Base-by-base conservation (phyloP, 2,797 vertebrate species). In the Melopsittacus undulatus region DNA sequence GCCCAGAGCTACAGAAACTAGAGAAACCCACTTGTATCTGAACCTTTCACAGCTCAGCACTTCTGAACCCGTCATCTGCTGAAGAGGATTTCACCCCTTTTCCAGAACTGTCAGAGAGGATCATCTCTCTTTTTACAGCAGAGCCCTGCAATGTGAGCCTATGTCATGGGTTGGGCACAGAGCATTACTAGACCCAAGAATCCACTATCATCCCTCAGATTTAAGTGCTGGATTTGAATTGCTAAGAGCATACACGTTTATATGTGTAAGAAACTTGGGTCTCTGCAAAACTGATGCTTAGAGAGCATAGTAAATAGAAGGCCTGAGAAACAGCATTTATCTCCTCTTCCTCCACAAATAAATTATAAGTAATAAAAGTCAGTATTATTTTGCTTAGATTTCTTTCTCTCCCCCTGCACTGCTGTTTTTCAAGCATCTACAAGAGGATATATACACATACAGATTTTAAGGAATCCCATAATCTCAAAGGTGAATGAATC, bases 181-280 rank as follows among this genome's bases (percentile, higher is more conserved):
- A 11, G 17, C 0, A 0, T 26, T 70, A 43, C 30, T 59, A 27
- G 30, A 76, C 13, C 36, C 0, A 0, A 77, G 40, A 64, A 87
- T 13, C 52, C 36, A 9, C 40, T 12, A 29, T 29, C 23, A n/a
- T 8, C 21, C 67, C 27, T 29, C 14, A 38, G 68, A 87, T 27
- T 7, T 1, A 1, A 54, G n/a, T 3, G 36, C n/a, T 64, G 43
- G 22, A 23, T 24, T 70, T 63, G 36, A 63, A 80, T 10, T 70
- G 43, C 26, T 73, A 18, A 66, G 7, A 87, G 30, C 18, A 32
- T 34, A 62, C 5, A 7, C 0, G 5, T 23, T 51, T 43, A 13
- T 18, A 34, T 0, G 4, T n/a, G n/a, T n/a, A n/a, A n/a, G n/a
- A n/a, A n/a, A 13, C 22, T n/a, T 27, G 15, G 7, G 26, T 46